Base-by-base conservation (phyloP, 2,888 invertebrate genomes). In the Mamestra brassicae region DNA sequence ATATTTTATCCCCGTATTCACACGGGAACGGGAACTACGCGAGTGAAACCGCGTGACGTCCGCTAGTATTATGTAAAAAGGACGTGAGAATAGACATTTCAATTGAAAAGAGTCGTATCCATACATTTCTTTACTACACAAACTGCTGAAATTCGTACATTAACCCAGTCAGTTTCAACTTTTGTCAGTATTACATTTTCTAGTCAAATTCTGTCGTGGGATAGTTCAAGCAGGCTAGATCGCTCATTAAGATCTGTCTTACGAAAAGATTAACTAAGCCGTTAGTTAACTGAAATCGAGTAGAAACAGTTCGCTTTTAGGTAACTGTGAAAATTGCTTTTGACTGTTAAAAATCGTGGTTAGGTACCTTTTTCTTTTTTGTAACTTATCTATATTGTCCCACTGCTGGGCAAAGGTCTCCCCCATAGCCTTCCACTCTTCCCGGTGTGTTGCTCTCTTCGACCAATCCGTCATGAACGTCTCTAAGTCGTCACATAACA, bases 131-230 rank as follows among this genome's bases (percentile, higher is more conserved):
- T 69, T 10, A 74, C 0, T 10, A 0, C 1, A 1, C 2, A 38
- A 68, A 61, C 45, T 11, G 4, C 57, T 66, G 62, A 72, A 72
- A 79, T 71, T 72, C 71, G 87, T 87, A 74, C 88, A 83, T 88
- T 88, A 87, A 89, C 87, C 88, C 69, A 80, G 63, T 79, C 71
- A 74, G 71, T 83, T 76, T 83, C 73, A 75, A 82, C 79, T 74
- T 75, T 50, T 74, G 81, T 82, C 55, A 52, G 78, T 67, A 64
- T 81, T 67, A 81, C 68, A 74, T 70, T 62, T 83, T 86, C 87
- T 85, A 76, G 4, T 76, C 83, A 84, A 89, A 88, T 86, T 52
- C 63, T 65, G 71, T 77, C 89, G 91, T 92, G 91, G 83, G 92
- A 91, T 78, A 80, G 54, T 78, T 70, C n/a, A 70, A 61, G 10